phyloP scores from a whole-genome alignment of 2,797 vertebrate species.

The Acropternis orthonyx region DNA sequence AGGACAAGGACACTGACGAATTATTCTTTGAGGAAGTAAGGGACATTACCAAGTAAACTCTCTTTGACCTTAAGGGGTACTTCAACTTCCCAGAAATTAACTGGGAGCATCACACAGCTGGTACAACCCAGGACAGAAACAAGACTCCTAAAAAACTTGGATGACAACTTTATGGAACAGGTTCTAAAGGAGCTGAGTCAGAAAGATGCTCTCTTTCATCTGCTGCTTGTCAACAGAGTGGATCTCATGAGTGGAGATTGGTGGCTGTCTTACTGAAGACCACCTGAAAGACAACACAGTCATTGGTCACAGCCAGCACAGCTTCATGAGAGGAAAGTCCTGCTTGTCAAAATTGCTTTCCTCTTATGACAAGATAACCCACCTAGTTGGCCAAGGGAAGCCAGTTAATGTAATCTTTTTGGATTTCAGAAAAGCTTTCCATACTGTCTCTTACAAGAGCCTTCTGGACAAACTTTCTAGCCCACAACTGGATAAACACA shows the following conservation, averaged over 20 bases:
- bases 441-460: too few relatives aligned
- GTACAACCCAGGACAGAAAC: not conserved
- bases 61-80: not conserved
- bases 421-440: too few relatives aligned
- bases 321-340: too few relatives aligned
- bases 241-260: not conserved
- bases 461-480: too few relatives aligned
- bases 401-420: too few relatives aligned
- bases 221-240: not conserved
- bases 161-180: not conserved
- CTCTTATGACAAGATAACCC: too few relatives aligned
- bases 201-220: not conserved
- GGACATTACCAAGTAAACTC: not conserved
- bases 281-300: too few relatives aligned
- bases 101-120: not conserved
- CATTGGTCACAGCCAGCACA: too few relatives aligned
- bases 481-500: too few relatives aligned
- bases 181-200: not conserved
- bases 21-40: not conserved
- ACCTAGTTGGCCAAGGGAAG: too few relatives aligned
- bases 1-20: not conserved
- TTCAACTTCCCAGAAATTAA: not conserved
- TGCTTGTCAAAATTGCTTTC: too few relatives aligned
- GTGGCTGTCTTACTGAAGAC: not conserved
- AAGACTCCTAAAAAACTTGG: not conserved